Base-by-base conservation (phyloP, 1,140 invertebrate genomes). In the Aphidius gifuensis region DNA sequence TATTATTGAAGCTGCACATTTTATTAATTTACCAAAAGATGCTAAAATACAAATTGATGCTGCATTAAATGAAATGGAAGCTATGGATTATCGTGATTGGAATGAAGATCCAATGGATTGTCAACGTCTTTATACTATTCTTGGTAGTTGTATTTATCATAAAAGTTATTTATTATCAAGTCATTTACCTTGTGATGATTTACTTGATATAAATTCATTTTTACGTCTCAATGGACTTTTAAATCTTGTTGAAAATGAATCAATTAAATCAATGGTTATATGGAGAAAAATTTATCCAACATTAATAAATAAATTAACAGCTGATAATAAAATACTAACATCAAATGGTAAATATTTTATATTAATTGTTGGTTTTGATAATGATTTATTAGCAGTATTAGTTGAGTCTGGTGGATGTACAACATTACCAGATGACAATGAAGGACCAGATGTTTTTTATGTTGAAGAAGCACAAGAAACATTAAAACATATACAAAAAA, bases 31-130 rank as follows among this genome's bases (percentile, higher is more conserved):
- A 53, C 89, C 90, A 3, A 84, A 87, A 71, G 90, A 91, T 68
- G 88, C 88, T 8, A 86, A 88, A 69, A 82, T 91, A 65, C 87
- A 91, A 75, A 85, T 92, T 58, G 90, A 92, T 71, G 88, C 91
- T 76, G 89, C 89, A 5, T 77, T 92, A 5, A 90, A 87, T 69
- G 90, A 92, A 77, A 84, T 92, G 74, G 90, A 91, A 79, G 87
- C 91, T 16, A 90, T 90, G 80, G 90, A 92, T 78, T 91, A 92
- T 76, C 81, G 88, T 69, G 89, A 91, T 77, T 91, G 89, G 89
- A 91, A 88, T 71, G 88, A 91, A 75, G 88, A 91, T 74, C 85
- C 88, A 2, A 82, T 90, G 72, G 88, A 90, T 69, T 90, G 88
- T 68, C 89, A 91, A 82, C 79, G 90, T 48, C 76, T 92, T 16